Evolutionary conservation across 2,113 vertebrate genomes (phyloP), one percentile per base, ranked within the genome.

Genomic region (Malurus alboscapulatus): DNA sequence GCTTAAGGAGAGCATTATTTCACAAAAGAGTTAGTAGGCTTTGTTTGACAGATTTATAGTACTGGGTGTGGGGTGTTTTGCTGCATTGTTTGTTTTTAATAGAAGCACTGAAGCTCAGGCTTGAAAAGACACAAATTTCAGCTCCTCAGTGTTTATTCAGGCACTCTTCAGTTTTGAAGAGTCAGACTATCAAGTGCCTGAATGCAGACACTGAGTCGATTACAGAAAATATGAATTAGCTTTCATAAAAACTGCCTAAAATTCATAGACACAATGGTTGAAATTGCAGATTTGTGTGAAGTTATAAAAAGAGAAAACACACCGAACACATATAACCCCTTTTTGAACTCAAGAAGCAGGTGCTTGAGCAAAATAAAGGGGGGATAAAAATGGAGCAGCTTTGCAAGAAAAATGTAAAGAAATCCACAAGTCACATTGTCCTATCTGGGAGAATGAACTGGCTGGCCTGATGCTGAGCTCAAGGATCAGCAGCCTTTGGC

Each of bases 401-500:
- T 59, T 78, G 61, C 55, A 34, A 85, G 81, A 88, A 21, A 71
- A 71, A 36, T 2, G 13, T 61, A 13, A 95, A 90, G 58, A 69
- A 94, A 94, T 57, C 44, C 62, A 66, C 8, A 88, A 67, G 59
- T 71, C 63, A 9, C 30, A 51, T 3, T 30, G 68, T 62, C 63
- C 63, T 72, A 27, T 19, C 21, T 5, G 1, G 74, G 61, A 94
- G 61, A 81, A 27, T 68, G 19, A 95, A 59, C 36, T 68, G 44
- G 58, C 9, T 10, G 16, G 55, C 40, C 86, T 80, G 85, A 87
- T 71, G 50, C 87, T 88, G 77, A 48, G 92, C 88, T 93, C 96
- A 97, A 95, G 96, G 96, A 94, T 96, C 92, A 96, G 79, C 40
- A 74, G 89, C 68, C 65, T 96, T 68, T 53, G 76, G 79, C 78